These are phyloP conservation scores for Leptopilina clavipes DNA, from an alignment of 1,140 invertebrate genomes.

Conservation along the genomic window DNA sequence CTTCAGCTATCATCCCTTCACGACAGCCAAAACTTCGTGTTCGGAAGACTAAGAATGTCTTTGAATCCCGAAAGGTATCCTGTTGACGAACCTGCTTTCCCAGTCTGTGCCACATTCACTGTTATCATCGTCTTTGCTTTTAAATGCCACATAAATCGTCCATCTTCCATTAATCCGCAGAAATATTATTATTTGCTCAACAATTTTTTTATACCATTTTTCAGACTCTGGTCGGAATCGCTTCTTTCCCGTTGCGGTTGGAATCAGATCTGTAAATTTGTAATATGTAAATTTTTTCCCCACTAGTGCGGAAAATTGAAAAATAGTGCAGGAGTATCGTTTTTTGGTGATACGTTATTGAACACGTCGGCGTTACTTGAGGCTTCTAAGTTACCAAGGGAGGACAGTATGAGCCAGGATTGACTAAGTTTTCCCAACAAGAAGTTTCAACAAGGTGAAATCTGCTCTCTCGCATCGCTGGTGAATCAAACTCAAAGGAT, in stretches of 20 bases:
- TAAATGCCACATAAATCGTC: too few species aligned
- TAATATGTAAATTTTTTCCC: too few species aligned
- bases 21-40: constrained; percentile 68
- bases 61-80: constrained; percentile 71
- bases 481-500: constrained; percentile 55
- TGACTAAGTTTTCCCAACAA: constrained; percentile 67
- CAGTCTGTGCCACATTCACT: constrained; percentile 36
- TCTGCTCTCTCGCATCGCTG: constrained; percentile 63
- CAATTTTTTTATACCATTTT: too few species aligned
- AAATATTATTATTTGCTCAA: too few species aligned
- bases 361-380: constrained; percentile 60
- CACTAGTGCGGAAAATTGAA: too few species aligned
- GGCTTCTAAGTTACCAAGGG: constrained; percentile 59
- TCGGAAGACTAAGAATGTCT: constrained; percentile 73
- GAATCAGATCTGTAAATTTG: too few species aligned
- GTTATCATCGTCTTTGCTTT: constrained; percentile 36
- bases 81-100: constrained; percentile 51
- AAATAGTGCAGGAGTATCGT: too few species aligned
- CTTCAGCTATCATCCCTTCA: constrained; percentile 57
- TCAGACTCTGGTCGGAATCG: too few species aligned
- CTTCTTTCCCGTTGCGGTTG: too few species aligned
- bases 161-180: too few species aligned
- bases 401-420: constrained; percentile 64
- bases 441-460: constrained; percentile 68
- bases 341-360: constrained; percentile 52